A percentile compares a stretch with the other conserved stretches of the same genome.
These are phyloP conservation scores for Platycheirus rosarum DNA, from an alignment of 2,888 invertebrate genomes.

Conservation along the genomic window DNA sequence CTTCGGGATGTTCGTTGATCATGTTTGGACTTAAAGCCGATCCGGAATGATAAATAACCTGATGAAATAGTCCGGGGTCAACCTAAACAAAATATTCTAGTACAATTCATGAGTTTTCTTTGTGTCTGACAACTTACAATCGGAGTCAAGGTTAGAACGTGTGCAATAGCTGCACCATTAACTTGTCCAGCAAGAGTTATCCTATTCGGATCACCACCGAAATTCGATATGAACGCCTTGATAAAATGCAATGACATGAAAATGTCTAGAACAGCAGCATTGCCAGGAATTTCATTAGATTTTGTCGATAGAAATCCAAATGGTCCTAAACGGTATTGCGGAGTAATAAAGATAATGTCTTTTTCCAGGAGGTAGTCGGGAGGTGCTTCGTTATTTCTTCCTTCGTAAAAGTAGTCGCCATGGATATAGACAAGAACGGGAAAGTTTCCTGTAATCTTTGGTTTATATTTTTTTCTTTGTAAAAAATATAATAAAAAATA, in stretches of 20 bases:
- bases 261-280: conserved; percentile 84
- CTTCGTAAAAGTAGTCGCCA: conserved; percentile 82
- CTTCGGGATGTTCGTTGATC: conserved; percentile 82
- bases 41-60: conserved; percentile 84
- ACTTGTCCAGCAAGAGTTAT: conserved; percentile 84
- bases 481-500: not conserved
- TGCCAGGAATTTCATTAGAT: conserved; percentile 84
- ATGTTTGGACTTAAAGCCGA: conserved; percentile 83
- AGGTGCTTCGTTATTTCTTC: conserved; percentile 81
- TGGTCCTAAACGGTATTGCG: conserved; percentile 83
- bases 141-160: conserved; percentile 82
- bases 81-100: conserved; percentile 74
- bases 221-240: conserved; percentile 82
- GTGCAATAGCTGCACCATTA: conserved; percentile 83
- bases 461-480: too few species aligned
- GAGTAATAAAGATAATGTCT: conserved; percentile 83
- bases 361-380: conserved; percentile 82
- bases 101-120: too few species aligned
- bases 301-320: conserved; percentile 84
- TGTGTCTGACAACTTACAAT: conserved; percentile 78
- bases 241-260: conserved; percentile 83
- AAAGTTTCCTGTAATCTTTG: conserved; percentile 75
- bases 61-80: conserved; percentile 82
- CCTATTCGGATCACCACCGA: conserved; percentile 83
- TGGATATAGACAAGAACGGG: conserved; percentile 83